Conservation (phyloP, 2,797 vertebrate genomes). For the Chaetophractus vellerosus region DNA sequence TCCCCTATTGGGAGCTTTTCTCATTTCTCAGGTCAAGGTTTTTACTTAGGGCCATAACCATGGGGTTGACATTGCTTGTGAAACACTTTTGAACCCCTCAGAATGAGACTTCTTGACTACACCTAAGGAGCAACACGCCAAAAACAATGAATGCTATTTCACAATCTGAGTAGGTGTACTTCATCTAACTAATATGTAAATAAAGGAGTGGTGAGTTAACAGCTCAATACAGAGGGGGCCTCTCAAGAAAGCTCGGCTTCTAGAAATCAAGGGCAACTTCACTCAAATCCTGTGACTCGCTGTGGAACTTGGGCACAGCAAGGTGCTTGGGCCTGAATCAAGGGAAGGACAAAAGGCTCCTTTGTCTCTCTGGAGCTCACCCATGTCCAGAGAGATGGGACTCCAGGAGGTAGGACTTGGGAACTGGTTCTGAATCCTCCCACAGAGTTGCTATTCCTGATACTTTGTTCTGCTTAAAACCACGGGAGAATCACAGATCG, state of each 20-base stretch:
- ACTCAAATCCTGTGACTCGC: constrained; percentile 61
- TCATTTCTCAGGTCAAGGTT: constrained; percentile 84
- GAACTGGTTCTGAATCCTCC: not conserved
- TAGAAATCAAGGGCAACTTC: constrained; percentile 74
- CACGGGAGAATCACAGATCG: not conserved
- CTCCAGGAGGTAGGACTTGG: not conserved
- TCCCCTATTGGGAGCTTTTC: constrained; percentile 78
- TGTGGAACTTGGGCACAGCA: constrained; percentile 39
- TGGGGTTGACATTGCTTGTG: constrained; percentile 76
- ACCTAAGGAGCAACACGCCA: constrained; percentile 73
- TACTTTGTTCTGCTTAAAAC: not conserved
- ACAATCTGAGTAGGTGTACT: constrained; percentile 76
- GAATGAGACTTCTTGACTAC: constrained; percentile 77
- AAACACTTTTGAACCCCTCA: constrained; percentile 76
- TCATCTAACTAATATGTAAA: constrained; percentile 84
- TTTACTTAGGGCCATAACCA: constrained; percentile 70
- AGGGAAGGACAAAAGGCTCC: constrained; percentile 24
- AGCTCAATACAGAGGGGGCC: constrained; percentile 60
- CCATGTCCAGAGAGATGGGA: not conserved
- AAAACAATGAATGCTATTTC: constrained; percentile 85
- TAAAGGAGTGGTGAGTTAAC: constrained; percentile 82
- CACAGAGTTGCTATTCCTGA: not conserved
- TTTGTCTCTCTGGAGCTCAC: constrained; percentile 48
- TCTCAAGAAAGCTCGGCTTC: constrained; percentile 71
- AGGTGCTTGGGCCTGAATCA: constrained; percentile 57